Evolutionary conservation across 2,797 vertebrate genomes (phyloP).

Genomic region (Erithacus rubecula): DNA sequence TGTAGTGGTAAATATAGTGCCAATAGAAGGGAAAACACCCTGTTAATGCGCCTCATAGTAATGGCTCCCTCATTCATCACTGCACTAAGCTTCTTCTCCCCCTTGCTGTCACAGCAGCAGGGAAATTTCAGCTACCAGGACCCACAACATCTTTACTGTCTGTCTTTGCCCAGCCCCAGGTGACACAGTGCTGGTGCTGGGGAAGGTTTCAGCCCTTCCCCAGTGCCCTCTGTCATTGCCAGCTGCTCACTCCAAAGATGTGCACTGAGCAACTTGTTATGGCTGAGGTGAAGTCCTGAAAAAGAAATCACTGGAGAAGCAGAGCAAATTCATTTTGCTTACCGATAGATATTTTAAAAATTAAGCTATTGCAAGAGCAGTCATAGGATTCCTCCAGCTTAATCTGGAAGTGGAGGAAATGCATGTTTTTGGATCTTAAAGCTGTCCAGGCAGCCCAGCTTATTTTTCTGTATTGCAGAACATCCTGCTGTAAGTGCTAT

Average conservation of each 20-base stretch:
- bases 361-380: background rate
- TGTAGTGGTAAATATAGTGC: background rate
- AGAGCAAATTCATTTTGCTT: background rate
- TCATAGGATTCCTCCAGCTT: background rate
- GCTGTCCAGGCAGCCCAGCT: background rate
- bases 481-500: background rate
- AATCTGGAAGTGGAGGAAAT: background rate
- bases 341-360: background rate
- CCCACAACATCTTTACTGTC: background rate
- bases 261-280: background rate
- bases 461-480: background rate
- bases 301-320: background rate
- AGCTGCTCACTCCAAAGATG: background rate
- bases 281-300: background rate
- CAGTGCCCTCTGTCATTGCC: background rate
- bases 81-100: background rate
- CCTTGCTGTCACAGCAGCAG: conserved; percentile 4
- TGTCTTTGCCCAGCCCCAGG: background rate
- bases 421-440: background rate
- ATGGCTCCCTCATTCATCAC: background rate
- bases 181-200: background rate
- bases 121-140: conserved; percentile 2
- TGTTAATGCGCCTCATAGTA: background rate
- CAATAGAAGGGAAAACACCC: background rate
- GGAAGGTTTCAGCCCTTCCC: background rate